Evolutionary conservation across 2,113 vertebrate species (phyloP).

Genomic region (Alethe diademata): DNA sequence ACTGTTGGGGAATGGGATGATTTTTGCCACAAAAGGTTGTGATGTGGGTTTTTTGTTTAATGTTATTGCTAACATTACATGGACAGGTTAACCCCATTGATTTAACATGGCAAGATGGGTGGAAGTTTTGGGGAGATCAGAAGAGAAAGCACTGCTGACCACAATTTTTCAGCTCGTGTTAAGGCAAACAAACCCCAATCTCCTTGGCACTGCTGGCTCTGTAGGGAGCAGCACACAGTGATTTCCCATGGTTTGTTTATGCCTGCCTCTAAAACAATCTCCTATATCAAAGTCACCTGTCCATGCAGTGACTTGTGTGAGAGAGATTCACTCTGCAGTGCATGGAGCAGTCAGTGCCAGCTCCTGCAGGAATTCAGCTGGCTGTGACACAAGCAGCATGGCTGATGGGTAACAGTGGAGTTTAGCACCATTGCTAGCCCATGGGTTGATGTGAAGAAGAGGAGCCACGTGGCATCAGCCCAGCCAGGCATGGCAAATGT

Average conservation of each 20-base stretch:
- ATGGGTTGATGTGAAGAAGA: not conserved
- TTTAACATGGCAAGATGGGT: not conserved
- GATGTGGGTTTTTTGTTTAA: not conserved
- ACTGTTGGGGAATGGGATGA: not conserved
- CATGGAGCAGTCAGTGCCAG: fast-evolving
- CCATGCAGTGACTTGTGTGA: not conserved
- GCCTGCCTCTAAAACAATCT: not conserved
- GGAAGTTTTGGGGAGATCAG: not conserved
- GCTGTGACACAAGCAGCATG: not conserved
- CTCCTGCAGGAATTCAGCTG: not conserved
- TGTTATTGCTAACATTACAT: fast-evolving
- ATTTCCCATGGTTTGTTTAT: conserved; percentile 22
- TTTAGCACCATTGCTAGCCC: not conserved
- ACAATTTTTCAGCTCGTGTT: not conserved
- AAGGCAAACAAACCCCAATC: not conserved
- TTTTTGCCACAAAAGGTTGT: not conserved
- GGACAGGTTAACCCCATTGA: not conserved
- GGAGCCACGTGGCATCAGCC: not conserved
- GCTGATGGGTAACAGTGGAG: not conserved
- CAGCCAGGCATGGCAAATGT: not conserved
- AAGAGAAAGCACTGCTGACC: not conserved
- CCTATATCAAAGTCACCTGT: not conserved
- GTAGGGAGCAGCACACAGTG: not conserved
- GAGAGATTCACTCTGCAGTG: not conserved
- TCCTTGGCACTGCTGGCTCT: not conserved